A percentile compares a stretch with the other conserved stretches of the same genome.
phyloP scores from a whole-genome alignment of 2,113 vertebrate species.

The Forbesichthys papilliferus region DNA sequence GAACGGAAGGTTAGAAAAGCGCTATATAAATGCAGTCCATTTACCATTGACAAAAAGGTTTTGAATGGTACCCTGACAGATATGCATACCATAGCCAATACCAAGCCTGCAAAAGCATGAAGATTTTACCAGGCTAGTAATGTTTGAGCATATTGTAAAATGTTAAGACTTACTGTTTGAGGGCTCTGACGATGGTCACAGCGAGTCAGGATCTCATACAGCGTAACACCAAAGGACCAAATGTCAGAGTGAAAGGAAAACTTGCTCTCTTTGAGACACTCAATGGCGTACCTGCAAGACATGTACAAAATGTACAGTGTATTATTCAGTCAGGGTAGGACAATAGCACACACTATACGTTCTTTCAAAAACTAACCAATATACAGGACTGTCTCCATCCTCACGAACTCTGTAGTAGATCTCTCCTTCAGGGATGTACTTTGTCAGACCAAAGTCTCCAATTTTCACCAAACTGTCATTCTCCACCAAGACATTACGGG shows the following conservation, averaged over 20 bases:
- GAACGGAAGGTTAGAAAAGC: too few relatives aligned
- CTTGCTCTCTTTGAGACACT: conserved; percentile 89
- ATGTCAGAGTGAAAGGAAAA: conserved; percentile 91
- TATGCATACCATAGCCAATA: not conserved
- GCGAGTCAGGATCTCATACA: conserved; percentile 89
- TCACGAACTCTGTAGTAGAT: conserved; percentile 88
- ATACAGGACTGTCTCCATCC: conserved; percentile 90
- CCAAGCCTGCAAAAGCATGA: too few relatives aligned
- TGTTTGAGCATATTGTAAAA: not conserved
- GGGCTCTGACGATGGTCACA: conserved; percentile 83
- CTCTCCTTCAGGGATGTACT: conserved; percentile 85
- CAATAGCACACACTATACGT: not conserved
- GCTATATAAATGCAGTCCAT: too few relatives aligned
- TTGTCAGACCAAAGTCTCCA: conserved; percentile 92
- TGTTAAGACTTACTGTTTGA: conserved; percentile 72
- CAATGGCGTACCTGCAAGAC: conserved; percentile 85
- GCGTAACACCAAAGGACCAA: conserved; percentile 92
- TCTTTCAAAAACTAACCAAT: conserved; percentile 78
- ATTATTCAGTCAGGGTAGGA: not conserved
- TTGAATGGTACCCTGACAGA: too few relatives aligned
- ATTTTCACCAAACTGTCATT: conserved; percentile 88
- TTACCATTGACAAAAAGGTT: too few relatives aligned
- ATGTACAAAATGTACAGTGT: not conserved
- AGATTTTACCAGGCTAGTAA: not conserved
- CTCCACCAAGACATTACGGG: conserved; percentile 89